Evolutionary conservation across 1,140 invertebrate genomes (phyloP), one percentile per base, ranked within the genome.

Genomic region (Radopholus similis): DNA sequence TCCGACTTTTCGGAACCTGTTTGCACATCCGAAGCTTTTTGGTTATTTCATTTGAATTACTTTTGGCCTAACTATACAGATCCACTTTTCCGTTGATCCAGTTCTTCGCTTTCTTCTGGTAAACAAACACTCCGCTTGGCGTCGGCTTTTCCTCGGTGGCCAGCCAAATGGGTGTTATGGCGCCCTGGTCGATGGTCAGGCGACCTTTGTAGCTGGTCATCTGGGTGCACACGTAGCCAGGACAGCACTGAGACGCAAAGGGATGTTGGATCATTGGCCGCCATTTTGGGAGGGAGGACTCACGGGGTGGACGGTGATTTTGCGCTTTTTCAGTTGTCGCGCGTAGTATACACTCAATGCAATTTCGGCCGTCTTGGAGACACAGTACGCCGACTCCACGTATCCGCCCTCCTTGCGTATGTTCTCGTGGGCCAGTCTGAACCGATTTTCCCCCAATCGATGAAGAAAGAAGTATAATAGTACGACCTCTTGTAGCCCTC

Each of bases 211-310:
- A 87, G 42, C 86, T 87, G 1, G 86, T 85, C 89, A 90, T 89
- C 72, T 90, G 89, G 2, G 90, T 90, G 72, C 87, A 86, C 4
- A 90, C 89, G 83, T 88, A 90, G 0, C 87, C 87, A 32, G 86
- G 86, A 75, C 74, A 75, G 44, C 74, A 75, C 66, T 73, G 49
- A 72, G 53, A 73, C 9, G 4, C 47, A 26, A 18, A 0, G 34
- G 63, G 37, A 23, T 8, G 5, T 5, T 23, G 15, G 35, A 54
- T 54, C 0, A 54, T 13, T 54, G 13, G 34, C 34, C 11, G 15
- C 30, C 44, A 37, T n/a, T n/a, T n/a, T n/a, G n/a, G n/a, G n/a
- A n/a, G n/a, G 62, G 26, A 5, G 64, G 13, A 37, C 68, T 81
- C 38, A 77, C 73, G 13, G 57, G 73, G 69, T 73, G 69, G 21